A percentile compares a stretch with the other conserved stretches of the same genome.
phyloP scores from a whole-genome alignment of 2,113 vertebrate species.

The Myotis brandtii region DNA sequence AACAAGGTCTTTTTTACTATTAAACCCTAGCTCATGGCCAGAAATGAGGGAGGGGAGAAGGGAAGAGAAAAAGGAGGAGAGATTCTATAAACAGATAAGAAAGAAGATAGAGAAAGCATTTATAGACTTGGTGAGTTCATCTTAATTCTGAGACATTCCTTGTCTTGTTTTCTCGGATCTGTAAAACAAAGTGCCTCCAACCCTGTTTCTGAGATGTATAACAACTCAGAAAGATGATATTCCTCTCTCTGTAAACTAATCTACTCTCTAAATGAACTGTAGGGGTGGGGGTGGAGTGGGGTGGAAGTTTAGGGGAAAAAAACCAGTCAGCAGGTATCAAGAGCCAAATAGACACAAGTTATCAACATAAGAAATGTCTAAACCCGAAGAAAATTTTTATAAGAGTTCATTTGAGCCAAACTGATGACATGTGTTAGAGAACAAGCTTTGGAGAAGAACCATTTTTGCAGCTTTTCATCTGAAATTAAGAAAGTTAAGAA shows the following conservation, averaged over 20 bases:
- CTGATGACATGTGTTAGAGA: background rate
- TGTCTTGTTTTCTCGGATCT: background rate
- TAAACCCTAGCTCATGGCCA: background rate
- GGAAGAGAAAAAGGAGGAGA: background rate
- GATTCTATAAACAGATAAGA: conserved; percentile 9
- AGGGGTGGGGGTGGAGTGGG: background rate
- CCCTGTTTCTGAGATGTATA: background rate
- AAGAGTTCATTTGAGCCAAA: background rate
- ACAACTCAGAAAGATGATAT: background rate
- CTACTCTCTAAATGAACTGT: background rate
- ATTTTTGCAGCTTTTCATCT: background rate
- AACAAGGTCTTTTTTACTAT: background rate
- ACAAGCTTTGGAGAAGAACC: background rate
- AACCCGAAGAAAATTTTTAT: background rate
- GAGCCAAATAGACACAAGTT: background rate
- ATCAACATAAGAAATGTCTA: background rate
- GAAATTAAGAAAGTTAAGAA: background rate
- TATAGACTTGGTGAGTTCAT: conserved; percentile 1
- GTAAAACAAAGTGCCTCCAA: background rate
- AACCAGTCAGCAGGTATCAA: background rate
- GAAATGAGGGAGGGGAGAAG: background rate
- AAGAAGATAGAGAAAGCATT: background rate
- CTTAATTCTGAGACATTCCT: conserved; percentile 7
- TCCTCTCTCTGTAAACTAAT: background rate
- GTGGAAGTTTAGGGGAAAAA: background rate